These are phyloP conservation scores for Tinea trinotella DNA, from an alignment of 2,888 invertebrate genomes.

Conservation along the genomic window DNA sequence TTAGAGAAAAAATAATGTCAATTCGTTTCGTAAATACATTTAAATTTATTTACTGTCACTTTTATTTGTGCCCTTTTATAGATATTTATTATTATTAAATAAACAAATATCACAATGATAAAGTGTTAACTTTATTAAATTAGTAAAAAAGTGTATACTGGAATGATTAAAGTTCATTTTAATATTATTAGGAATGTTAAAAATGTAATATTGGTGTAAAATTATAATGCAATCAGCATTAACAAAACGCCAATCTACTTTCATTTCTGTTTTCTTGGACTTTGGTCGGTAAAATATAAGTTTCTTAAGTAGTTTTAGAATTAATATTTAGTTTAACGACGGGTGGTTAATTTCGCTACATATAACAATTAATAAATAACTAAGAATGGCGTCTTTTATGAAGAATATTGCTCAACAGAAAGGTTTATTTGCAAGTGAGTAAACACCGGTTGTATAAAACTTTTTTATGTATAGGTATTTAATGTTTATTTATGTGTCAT, in stretches of 20 bases:
- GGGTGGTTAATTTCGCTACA: neutral
- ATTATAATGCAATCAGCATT: no score
- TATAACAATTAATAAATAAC: neutral
- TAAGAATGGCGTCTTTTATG: slow-evolving; percentile 13
- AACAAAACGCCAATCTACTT: neutral
- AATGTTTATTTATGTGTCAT: neutral
- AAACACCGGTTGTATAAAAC: neutral
- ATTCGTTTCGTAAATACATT: no score
- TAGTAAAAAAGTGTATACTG: no score
- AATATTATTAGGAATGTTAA: no score
- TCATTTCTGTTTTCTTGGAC: neutral
- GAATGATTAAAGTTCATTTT: no score
- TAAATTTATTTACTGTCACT: no score
- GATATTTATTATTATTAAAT: no score
- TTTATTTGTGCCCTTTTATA: no score
- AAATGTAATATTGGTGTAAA: no score
- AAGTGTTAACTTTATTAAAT: no score
- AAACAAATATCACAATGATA: no score
- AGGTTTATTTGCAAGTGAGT: slow-evolving; percentile 10
- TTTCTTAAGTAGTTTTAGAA: neutral
- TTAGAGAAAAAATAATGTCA: no score
- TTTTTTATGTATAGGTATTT: neutral
- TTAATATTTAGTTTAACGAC: neutral
- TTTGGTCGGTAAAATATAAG: neutral
- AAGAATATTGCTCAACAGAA: slow-evolving; percentile 8